Conservation (phyloP, 2,797 vertebrate genomes). For the Eidolon dupreanum region DNA sequence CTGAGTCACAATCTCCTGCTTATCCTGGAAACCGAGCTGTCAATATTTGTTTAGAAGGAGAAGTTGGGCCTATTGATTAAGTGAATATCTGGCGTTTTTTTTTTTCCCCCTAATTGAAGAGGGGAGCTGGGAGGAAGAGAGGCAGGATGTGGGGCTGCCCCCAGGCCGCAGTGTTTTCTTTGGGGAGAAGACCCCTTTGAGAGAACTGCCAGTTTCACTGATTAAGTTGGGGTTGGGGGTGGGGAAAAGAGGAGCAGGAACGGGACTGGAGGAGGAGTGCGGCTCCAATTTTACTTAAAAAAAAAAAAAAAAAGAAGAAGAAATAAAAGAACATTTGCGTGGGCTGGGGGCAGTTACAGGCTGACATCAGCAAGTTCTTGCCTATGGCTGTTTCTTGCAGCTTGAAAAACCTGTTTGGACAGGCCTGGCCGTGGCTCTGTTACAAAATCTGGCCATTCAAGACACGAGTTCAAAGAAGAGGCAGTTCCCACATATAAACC, state of each 20-base stretch:
- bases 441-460: constrained; percentile 85
- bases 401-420: constrained; percentile 95
- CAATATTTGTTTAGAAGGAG: background rate
- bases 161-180: accelerated
- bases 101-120: background rate
- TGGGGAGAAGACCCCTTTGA: background rate
- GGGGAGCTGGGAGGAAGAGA: background rate
- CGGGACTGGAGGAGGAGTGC: accelerated
- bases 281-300: background rate
- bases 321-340: background rate
- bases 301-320: background rate
- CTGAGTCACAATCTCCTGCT: background rate
- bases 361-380: constrained; percentile 74
- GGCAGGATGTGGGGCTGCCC: background rate
- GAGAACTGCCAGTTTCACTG: background rate
- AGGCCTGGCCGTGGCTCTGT: constrained; percentile 88
- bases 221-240: background rate
- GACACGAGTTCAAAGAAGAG: constrained; percentile 63
- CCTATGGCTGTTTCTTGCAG: constrained; percentile 85
- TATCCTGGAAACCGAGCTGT: background rate
- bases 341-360: background rate
- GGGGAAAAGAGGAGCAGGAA: no score
- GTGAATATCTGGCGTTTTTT: no score
- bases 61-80: background rate
- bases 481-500: constrained; percentile 70